Percentiles rank a stretch among this genome's conserved stretches.
These are phyloP conservation scores for Muntiacus muntjak DNA, from an alignment of 2,113 vertebrate genomes.

Conservation along the genomic window DNA sequence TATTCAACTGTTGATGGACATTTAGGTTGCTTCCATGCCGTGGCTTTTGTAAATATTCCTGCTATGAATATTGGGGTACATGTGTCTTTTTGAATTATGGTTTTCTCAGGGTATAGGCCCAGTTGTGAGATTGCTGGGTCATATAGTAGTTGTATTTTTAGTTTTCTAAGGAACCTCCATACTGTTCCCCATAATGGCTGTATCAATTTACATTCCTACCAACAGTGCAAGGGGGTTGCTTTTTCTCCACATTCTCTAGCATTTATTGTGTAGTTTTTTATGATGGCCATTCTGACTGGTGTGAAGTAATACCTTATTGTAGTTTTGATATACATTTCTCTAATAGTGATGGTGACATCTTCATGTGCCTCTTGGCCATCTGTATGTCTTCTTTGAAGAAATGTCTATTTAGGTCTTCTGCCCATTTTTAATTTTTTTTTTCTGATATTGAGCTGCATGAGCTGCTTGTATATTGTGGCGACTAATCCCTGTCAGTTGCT, in stretches of 20 bases:
- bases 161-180: neutral
- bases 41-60: neutral
- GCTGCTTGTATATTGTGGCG: neutral
- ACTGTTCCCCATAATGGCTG: neutral
- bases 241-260: neutral
- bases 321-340: neutral
- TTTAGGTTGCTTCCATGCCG: neutral
- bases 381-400: neutral
- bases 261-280: neutral
- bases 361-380: accelerated
- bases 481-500: neutral
- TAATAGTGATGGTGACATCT: neutral
- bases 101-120: neutral
- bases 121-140: neutral
- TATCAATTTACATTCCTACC: neutral
- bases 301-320: neutral
- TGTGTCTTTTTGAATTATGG: neutral
- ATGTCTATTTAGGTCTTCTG: neutral
- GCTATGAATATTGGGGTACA: neutral
- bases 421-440: neutral
- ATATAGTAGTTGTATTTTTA: neutral
- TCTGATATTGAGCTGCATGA: neutral
- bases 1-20: neutral
- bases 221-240: neutral
- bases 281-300: neutral